Evolutionary conservation across 1,140 invertebrate species (phyloP).

Genomic region (Plectrocnemia conspersa): DNA sequence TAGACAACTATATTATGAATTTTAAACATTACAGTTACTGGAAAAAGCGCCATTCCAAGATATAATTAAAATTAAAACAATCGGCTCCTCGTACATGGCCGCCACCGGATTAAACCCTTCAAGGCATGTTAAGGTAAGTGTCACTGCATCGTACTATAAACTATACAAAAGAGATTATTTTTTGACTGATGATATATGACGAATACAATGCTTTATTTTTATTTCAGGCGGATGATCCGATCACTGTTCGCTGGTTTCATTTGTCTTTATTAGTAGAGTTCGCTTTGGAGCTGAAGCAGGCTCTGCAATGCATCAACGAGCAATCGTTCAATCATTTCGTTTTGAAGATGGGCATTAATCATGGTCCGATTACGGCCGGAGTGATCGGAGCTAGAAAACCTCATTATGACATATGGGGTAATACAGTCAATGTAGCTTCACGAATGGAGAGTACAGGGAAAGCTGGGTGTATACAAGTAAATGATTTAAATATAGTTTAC

Average conservation of each 20-base stretch:
- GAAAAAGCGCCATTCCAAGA: slow-evolving; percentile 80
- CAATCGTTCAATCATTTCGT: slow-evolving; percentile 96
- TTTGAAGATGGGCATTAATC: slow-evolving; percentile 91
- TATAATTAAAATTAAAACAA: slow-evolving; percentile 97
- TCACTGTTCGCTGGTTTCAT: slow-evolving; percentile 76
- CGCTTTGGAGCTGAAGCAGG: slow-evolving; percentile 83
- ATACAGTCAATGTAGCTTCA: slow-evolving; percentile 93
- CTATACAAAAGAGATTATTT: slow-evolving; percentile 1
- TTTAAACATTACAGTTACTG: slow-evolving; percentile 67
- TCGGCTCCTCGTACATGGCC: slow-evolving; percentile 96
- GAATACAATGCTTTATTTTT: slow-evolving; percentile 20
- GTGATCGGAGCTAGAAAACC: slow-evolving; percentile 93
- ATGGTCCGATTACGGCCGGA: slow-evolving; percentile 90
- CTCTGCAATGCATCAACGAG: slow-evolving; percentile 85
- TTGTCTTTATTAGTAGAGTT: slow-evolving; percentile 83
- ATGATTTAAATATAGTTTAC: slow-evolving; percentile 23
- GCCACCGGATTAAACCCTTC: slow-evolving; percentile 83
- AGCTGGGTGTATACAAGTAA: slow-evolving; percentile 88
- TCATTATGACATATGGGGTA: slow-evolving; percentile 95
- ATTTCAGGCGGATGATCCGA: slow-evolving; percentile 61
- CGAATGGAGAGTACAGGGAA: slow-evolving; percentile 96
- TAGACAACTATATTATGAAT: no score
- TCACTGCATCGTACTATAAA: no score
- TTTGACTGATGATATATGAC: no score
- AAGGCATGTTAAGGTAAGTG: slow-evolving; percentile 58